A percentile compares a stretch with the other conserved stretches of the same genome.
Conservation (phyloP, 2,113 vertebrate species). For the Chauna torquata region DNA sequence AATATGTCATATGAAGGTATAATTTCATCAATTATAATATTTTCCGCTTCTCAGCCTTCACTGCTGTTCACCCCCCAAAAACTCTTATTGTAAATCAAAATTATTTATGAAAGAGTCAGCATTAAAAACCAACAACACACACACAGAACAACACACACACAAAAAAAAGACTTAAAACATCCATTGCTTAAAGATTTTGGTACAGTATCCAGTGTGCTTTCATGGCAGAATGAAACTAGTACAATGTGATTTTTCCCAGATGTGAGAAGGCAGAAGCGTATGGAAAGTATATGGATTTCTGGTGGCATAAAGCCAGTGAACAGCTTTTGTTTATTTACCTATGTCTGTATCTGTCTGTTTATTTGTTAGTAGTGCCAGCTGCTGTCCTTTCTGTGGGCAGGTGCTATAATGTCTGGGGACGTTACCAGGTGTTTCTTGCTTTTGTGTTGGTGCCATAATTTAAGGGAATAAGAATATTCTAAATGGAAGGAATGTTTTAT, state of each 20-base stretch:
- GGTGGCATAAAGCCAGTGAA: not conserved
- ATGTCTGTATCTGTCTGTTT: not conserved
- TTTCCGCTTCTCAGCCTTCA: not conserved
- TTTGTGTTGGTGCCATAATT: not conserved
- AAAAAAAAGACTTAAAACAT: not conserved
- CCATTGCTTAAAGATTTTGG: not conserved
- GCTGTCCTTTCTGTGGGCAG: not conserved
- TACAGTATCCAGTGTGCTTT: not conserved
- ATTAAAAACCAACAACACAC: not conserved
- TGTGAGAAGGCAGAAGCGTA: conserved; percentile 31
- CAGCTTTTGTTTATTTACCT: conserved; percentile 25
- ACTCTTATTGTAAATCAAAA: not conserved
- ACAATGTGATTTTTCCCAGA: conserved; percentile 36
- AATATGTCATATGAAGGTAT: not conserved
- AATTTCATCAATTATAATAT: not conserved
- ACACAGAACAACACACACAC: not conserved
- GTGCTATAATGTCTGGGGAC: not conserved
- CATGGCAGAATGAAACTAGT: not conserved
- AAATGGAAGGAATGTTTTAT: conserved; percentile 8
- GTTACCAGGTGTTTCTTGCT: conserved; percentile 12
- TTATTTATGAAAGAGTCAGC: not conserved
- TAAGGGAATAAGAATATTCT: not conserved
- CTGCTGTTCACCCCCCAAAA: not conserved
- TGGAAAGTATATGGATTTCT: conserved; percentile 33
- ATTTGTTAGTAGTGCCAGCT: not conserved